phyloP scores from a whole-genome alignment of 2,797 vertebrate genomes.

The Channa striata region DNA sequence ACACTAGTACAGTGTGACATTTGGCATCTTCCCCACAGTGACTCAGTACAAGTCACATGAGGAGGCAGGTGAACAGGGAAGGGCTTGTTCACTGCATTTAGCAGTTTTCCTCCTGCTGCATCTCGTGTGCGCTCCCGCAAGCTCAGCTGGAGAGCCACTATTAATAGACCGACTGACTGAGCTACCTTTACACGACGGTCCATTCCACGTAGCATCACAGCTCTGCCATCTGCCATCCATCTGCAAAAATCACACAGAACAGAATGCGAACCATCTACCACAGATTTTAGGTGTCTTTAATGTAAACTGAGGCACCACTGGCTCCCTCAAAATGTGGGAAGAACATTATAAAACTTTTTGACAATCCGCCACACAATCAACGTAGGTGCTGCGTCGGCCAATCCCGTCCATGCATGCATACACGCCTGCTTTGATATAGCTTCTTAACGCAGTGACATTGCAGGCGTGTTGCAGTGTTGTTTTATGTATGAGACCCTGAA shows the following conservation, averaged over 20 bases:
- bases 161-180: conserved; percentile 64
- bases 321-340: too few species aligned
- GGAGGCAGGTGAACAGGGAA: conserved; percentile 17
- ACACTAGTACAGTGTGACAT: conserved; percentile 21
- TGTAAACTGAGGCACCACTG: too few species aligned
- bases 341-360: too few species aligned
- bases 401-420: too few species aligned
- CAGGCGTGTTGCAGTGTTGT: too few species aligned
- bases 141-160: conserved; percentile 68
- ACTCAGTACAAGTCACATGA: conserved; percentile 26
- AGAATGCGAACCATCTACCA: too few species aligned
- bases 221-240: not conserved
- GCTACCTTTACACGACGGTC: conserved; percentile 42
- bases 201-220: conserved; percentile 4
- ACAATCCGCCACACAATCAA: too few species aligned
- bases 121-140: conserved; percentile 45
- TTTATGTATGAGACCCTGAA: too few species aligned
- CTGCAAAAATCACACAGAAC: not conserved
- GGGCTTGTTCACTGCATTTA: conserved; percentile 59
- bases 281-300: too few species aligned
- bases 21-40: conserved; percentile 39
- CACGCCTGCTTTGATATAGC: too few species aligned
- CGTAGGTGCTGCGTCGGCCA: too few species aligned
- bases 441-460: too few species aligned
- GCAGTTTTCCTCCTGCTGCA: conserved; percentile 50